Conservation (phyloP, 1,140 invertebrate species). For the Hetaerina americana region DNA sequence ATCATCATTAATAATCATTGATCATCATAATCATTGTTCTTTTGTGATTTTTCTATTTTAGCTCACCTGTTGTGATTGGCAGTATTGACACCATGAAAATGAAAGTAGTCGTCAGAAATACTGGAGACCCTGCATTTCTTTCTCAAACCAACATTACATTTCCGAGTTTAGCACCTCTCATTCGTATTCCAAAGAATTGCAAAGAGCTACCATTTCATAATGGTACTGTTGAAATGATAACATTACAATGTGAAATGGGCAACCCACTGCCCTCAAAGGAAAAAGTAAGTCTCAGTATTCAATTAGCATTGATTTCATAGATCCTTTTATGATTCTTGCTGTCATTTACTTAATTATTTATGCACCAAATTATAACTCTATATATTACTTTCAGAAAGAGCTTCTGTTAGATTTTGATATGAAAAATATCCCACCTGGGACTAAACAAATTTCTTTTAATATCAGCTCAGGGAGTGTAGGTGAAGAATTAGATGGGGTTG, state of each 20-base stretch:
- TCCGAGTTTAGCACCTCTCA: slow-evolving; percentile 9
- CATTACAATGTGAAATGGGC: neutral
- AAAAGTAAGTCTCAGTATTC: neutral
- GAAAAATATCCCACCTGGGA: neutral
- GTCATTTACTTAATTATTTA: neutral
- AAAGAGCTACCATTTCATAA: neutral
- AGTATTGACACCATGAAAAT: slow-evolving; percentile 9
- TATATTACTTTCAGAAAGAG: neutral
- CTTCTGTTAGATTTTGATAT: neutral
- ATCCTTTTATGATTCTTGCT: neutral
- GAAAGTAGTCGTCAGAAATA: slow-evolving; percentile 13
- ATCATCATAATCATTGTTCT: neutral
- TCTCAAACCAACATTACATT: slow-evolving; percentile 11
- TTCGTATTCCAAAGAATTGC: slow-evolving; percentile 12
- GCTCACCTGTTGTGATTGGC: slow-evolving; percentile 12
- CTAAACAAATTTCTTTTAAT: neutral
- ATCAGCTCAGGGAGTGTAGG: neutral
- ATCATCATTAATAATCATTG: neutral
- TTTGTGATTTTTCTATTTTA: neutral
- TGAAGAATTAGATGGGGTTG: neutral
- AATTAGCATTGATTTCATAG: neutral
- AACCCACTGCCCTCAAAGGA: slow-evolving; percentile 5
- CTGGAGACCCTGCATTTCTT: slow-evolving; percentile 16
- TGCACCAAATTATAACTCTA: neutral
- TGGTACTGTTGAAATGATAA: neutral